Conservation (phyloP, 30 jellyfish, hydroid and myxozoan species). For the Catostylus mosaicus region DNA sequence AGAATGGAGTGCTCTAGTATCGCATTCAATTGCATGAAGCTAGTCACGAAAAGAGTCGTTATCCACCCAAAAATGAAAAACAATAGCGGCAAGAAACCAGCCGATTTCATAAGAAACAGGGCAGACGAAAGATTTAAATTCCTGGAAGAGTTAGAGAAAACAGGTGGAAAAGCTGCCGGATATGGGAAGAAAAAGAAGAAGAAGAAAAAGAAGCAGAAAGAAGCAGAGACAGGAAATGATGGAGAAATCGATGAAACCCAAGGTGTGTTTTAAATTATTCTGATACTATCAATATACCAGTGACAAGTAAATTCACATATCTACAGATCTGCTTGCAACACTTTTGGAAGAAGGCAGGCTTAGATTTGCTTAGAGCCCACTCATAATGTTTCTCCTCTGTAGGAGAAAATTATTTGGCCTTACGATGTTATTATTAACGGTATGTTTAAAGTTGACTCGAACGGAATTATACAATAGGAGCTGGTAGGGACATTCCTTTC, state of each 20-base stretch:
- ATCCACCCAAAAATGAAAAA: conserved; percentile 26
- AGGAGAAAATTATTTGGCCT: too few relatives aligned
- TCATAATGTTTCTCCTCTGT: too few relatives aligned
- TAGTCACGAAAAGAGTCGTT: conserved; percentile 11
- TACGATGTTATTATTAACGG: too few relatives aligned
- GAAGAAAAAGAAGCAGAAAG: conserved; percentile 57
- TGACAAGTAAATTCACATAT: too few relatives aligned
- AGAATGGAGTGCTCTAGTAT: conserved; percentile 6
- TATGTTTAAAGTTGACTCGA: too few relatives aligned
- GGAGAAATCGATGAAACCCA: not conserved
- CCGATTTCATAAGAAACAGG: conserved; percentile 3
- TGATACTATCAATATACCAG: too few relatives aligned
- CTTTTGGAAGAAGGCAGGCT: too few relatives aligned
- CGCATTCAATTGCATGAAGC: conserved; percentile 28
- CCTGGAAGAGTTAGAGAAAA: conserved; percentile 30
- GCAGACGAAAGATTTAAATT: conserved; percentile 37
- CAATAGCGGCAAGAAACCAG: conserved; percentile 41
- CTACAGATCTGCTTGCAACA: too few relatives aligned
- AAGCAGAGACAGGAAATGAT: not conserved
- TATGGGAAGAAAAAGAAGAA: conserved; percentile 43
- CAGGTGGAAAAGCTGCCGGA: not conserved
- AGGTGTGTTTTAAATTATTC: not conserved
- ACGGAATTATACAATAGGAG: too few relatives aligned
- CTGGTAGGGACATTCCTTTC: too few relatives aligned
- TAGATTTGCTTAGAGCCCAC: too few relatives aligned